Evolutionary conservation across 2,797 vertebrate species (phyloP).

Genomic region (Heteromormyrus szaboi): DNA sequence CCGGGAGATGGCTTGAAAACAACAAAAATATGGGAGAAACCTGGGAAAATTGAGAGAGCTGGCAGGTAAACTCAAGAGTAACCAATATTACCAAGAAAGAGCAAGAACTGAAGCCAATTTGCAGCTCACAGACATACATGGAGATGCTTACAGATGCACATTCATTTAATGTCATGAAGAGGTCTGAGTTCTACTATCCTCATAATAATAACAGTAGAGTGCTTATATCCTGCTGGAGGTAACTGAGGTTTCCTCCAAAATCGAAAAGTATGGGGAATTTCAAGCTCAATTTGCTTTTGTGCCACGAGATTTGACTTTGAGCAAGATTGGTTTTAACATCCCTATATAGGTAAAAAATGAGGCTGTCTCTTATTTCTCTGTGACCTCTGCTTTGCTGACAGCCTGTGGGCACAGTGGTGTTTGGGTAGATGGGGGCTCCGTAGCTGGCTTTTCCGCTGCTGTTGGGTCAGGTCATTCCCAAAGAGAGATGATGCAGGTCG

Average conservation of each 20-base stretch:
- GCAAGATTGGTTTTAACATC: slow-evolving; percentile 41
- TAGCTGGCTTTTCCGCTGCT: not conserved
- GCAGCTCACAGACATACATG: slow-evolving; percentile 4
- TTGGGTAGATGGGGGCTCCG: not conserved
- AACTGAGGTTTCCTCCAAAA: slow-evolving; percentile 32
- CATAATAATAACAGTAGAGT: not conserved
- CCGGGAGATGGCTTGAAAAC: not conserved
- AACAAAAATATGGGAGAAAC: not conserved
- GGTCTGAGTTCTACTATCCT: slow-evolving; percentile 19
- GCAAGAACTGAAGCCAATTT: not conserved
- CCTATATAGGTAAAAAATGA: not conserved
- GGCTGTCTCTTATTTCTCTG: not conserved
- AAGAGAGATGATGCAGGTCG: not conserved
- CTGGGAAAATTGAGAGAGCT: not conserved
- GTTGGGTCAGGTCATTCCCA: not conserved
- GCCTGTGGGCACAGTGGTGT: not conserved
- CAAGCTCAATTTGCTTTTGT: slow-evolving; percentile 47
- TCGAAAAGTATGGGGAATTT: slow-evolving; percentile 26
- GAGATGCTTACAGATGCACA: not conserved
- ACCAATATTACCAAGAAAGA: not conserved
- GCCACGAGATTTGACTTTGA: slow-evolving; percentile 33
- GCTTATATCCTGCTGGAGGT: not conserved
- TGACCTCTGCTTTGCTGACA: not conserved
- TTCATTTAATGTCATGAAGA: not conserved
- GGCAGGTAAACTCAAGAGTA: not conserved